A percentile compares a stretch with the other conserved stretches of the same genome.
Evolutionary conservation across 2,113 vertebrate genomes (phyloP).

Genomic region (Lontra canadensis): DNA sequence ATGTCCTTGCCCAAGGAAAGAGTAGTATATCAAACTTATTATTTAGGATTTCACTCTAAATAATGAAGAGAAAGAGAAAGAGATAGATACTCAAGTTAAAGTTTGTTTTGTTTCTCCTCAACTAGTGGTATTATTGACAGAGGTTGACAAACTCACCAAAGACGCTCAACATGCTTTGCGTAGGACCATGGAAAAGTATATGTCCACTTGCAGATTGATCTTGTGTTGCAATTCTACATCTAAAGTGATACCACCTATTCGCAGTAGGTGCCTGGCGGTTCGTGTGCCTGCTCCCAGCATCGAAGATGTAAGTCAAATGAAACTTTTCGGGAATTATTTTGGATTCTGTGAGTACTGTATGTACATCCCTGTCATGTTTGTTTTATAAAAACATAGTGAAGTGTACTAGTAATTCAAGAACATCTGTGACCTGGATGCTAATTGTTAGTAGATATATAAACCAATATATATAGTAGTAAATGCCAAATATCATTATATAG

Average conservation of each 20-base stretch:
- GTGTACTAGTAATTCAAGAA: neutral
- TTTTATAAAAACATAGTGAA: neutral
- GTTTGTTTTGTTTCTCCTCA: constrained; percentile 43
- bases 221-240: constrained; percentile 97
- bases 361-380: rapidly evolving
- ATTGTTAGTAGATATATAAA: neutral
- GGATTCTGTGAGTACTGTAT: neutral
- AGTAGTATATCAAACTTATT: neutral
- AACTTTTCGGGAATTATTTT: constrained; percentile 6
- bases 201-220: constrained; percentile 95
- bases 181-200: constrained; percentile 99
- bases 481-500: neutral
- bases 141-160: constrained; percentile 97
- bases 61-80: neutral
- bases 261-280: constrained; percentile 94
- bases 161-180: constrained; percentile 98
- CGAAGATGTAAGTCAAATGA: constrained; percentile 88
- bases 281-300: constrained; percentile 94
- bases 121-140: constrained; percentile 95
- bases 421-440: neutral
- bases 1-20: neutral
- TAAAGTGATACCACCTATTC: constrained; percentile 96
- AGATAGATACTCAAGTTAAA: neutral
- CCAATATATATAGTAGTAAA: neutral
- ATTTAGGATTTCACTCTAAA: neutral